Base-by-base conservation (phyloP, 2,113 vertebrate genomes). In the Chinchilla lanigera region DNA sequence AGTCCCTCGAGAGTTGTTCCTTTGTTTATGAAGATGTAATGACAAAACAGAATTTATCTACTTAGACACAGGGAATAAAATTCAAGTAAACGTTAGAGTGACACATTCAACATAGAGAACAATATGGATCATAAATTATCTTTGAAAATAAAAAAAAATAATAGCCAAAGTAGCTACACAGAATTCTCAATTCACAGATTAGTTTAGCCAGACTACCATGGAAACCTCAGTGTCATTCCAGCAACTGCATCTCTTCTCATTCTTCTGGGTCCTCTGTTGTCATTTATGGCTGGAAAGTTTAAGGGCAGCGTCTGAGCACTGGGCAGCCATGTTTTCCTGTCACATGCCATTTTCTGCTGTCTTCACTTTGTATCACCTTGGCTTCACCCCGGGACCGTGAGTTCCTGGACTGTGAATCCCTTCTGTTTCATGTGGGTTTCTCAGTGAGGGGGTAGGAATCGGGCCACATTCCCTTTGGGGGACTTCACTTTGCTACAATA, bases 91-190 rank as follows among this genome's bases (percentile, higher is more conserved):
- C 4, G 0, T 38, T 63, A 73, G 5, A 47, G 22, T 81, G 16
- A 47, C n/a, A 44, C 17, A 56, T 50, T 90, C 73, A 13, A 44
- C 4, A 13, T 65, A 26, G 1, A 71, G 12, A 20, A 89, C 22
- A 93, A 26, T 6, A 33, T 1, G 33, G 26, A 47, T 63, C 16
- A 16, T n/a, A 63, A 58, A 61, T 77, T 67, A 13, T 58, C 58
- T 94, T 38, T 89, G n/a, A 93, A 94, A 73, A 56, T 17, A 56
- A 83, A 90, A 82, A 69, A 7, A 77, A 69, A 7, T 24, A 41
- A 20, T 35, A 67, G 13, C 33, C 0, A 16, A 65, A 60, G n/a
- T 17, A 75, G 26, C 28, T 80, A 8, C 26, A 5, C 13, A 67
- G 22, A n/a, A 77, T n/a, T n/a, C 3, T 30, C 28, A 82, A 56